Evolutionary conservation across 2,888 invertebrate species (phyloP).

Genomic region (Criorhina ranunculi): DNA sequence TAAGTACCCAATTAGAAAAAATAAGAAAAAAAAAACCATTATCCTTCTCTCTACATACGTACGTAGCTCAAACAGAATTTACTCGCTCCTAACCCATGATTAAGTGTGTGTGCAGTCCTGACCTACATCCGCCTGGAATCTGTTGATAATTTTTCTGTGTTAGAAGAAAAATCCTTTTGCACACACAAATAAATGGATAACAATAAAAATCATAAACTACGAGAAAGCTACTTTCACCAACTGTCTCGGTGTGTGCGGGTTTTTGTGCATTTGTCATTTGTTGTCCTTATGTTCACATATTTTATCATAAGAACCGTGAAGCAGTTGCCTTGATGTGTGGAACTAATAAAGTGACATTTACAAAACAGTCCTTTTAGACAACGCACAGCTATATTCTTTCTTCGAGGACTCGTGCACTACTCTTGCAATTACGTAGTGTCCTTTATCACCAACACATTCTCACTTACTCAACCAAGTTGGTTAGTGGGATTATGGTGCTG

Average conservation of each 20-base stretch:
- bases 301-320: conserved; percentile 18
- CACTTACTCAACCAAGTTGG: conserved; percentile 22
- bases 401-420: conserved; percentile 31
- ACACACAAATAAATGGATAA: conserved; percentile 31
- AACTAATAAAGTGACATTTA: conserved; percentile 16
- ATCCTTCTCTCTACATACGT: not conserved
- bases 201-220: conserved; percentile 41
- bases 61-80: not conserved
- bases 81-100: not conserved
- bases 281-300: conserved; percentile 8
- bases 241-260: conserved; percentile 9
- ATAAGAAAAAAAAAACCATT: conserved; percentile 3
- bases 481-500: conserved; percentile 41
- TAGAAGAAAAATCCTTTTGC: conserved; percentile 10
- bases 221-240: conserved; percentile 15
- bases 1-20: conserved; percentile 85
- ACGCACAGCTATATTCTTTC: conserved; percentile 17
- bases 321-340: conserved; percentile 8
- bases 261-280: conserved; percentile 31
- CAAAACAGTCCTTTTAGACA: conserved; percentile 44
- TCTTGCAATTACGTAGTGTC: conserved; percentile 46
- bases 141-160: conserved; percentile 10
- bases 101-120: conserved; percentile 19
- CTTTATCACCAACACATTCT: conserved; percentile 34
- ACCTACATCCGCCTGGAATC: conserved; percentile 21